Evolutionary conservation across 2,888 invertebrate genomes (phyloP), one percentile per base, ranked within the genome.

Genomic region (Drosophila greeni): DNA sequence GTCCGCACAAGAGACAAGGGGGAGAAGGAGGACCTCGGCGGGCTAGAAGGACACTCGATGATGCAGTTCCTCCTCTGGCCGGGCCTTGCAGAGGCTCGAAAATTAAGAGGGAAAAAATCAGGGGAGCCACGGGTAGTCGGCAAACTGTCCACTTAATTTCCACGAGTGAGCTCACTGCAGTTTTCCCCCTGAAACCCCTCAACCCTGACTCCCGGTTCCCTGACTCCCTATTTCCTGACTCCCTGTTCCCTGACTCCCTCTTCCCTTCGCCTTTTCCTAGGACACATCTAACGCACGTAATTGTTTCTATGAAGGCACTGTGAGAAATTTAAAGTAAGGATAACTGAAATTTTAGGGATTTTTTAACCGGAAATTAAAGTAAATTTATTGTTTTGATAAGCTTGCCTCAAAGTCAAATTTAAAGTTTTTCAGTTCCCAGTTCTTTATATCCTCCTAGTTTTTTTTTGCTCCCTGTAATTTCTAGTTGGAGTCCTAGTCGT

Each of bases 241-340:
- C n/a, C n/a, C n/a, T n/a, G n/a, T n/a, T n/a, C 8, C 34, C 34
- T 3, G 39, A 52, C 34, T 61, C 37, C 57, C 52, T 42, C 43
- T 48, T 64, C 11, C 24, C 45, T n/a, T 11, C 33, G 33, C 16
- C 52, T 1, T 26, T 36, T 31, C 12, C 47, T 29, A 16, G 29
- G n/a, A 64, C 61, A 64, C 61, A 62, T 78, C 78, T 75, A 78
- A 78, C 82, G 82, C 84, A 79, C 84, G 75, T 84, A 82, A 84
- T 82, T 80, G 81, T 72, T 78, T 80, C 84, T 75, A 70, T 70
- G 65, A 51, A 23, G 18, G 53, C 48, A 55, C 59, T 31, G 31
- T 12, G 16, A 29, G 45, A 45, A 45, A 45, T 26, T 2, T 5
- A 5, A 3, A 11, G 12, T 2, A 9, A 6, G 24, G 3, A 6